phyloP scores from a whole-genome alignment of 2,797 vertebrate species.

The Hippopotamyrus pictus region DNA sequence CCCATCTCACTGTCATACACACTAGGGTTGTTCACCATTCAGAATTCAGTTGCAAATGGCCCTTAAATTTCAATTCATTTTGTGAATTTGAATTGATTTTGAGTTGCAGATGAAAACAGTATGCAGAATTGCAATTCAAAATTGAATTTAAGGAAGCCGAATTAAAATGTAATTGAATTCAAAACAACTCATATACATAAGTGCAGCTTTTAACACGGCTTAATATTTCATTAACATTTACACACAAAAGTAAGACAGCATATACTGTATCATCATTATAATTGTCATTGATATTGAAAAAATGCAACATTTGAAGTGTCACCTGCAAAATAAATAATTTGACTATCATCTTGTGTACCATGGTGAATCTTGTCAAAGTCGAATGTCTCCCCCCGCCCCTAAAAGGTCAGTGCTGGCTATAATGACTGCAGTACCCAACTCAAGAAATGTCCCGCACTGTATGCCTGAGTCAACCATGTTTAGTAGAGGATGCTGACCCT shows the following conservation, averaged over 20 bases:
- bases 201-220: background rate
- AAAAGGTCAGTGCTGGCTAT: background rate
- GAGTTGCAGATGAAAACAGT: background rate
- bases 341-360: background rate
- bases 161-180: background rate
- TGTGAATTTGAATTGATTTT: background rate
- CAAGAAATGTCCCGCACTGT: background rate
- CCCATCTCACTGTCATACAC: background rate
- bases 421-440: too few relatives aligned
- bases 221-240: background rate
- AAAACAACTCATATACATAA: background rate
- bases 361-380: background rate
- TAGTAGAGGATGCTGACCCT: background rate
- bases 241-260: background rate
- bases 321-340: background rate
- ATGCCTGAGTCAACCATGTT: background rate
- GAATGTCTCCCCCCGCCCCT: background rate
- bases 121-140: background rate
- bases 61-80: background rate
- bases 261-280: background rate
- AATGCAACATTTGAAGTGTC: background rate
- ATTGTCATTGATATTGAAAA: background rate
- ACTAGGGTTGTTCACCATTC: background rate
- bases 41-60: background rate
- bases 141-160: background rate